Evolutionary conservation across 2,888 invertebrate species (phyloP), one percentile per base, ranked within the genome.

Genomic region (Colostygia pectinataria): DNA sequence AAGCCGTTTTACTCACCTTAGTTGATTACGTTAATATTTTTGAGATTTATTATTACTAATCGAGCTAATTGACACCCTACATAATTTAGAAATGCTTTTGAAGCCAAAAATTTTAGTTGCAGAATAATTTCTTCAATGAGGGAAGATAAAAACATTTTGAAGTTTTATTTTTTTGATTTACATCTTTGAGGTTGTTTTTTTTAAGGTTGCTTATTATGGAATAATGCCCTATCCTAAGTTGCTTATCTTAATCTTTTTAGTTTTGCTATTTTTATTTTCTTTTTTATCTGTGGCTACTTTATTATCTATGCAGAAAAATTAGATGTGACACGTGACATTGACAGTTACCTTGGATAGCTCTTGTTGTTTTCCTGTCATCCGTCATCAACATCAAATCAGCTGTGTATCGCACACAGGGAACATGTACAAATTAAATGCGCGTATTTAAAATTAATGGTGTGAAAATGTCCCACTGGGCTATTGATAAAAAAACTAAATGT

Each of bases 81-180:
- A 87, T 89, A 90, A 87, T 90, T 90, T 86, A 90, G 55, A 59
- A 90, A 61, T 39, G 83, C 81, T 80, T 90, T 90, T 55, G 84
- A 85, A 42, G 78, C 83, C 71, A 88, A 82, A 82, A 90, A 84
- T 77, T 88, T 89, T 44, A 88, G 57, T 63, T 89, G 88, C 61
- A 74, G 48, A 41, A 89, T 45, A 71, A 90, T 83, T 88, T 89
- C 89, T 70, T 87, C 83, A 66, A 89, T 68, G 72, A 89, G 83
- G 83, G 88, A 87, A 86, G 87, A 86, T 85, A 88, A 85, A 89
- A 84, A 79, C 88, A 89, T 90, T 86, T 86, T 86, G 81, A 79
- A 65, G 71, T 80, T 80, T 80, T 79, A 49, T 10, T 53, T 51
- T 64, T 71, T 76, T 76, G 77, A 77, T 77, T 76, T 71, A 65